These are phyloP conservation scores for Temnothorax ravouxi DNA, from an alignment of 2,888 invertebrate genomes.

Conservation along the genomic window DNA sequence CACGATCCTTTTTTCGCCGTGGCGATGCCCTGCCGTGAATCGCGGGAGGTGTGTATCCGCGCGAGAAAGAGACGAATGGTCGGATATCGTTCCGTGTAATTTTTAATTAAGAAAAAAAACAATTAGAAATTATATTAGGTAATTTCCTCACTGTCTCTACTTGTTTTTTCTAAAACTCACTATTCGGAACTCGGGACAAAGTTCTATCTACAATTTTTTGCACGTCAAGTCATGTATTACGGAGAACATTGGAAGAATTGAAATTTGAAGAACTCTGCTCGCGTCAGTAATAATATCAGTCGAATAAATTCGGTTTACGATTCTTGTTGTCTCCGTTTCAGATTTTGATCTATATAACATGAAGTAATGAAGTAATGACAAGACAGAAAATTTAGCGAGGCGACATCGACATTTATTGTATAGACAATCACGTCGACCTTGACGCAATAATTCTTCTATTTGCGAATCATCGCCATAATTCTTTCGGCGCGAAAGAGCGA, in stretches of 20 bases:
- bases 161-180: not conserved
- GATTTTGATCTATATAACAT: not conserved
- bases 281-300: not conserved
- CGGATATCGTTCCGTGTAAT: not conserved
- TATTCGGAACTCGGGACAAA: not conserved
- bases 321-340: not conserved
- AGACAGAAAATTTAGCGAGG: not conserved
- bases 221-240: no score
- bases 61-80: not conserved
- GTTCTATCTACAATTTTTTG: not conserved
- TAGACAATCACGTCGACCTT: not conserved
- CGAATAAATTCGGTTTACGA: not conserved
- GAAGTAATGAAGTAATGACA: not conserved
- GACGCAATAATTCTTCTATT: conserved; percentile 8
- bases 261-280: not conserved
- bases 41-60: conserved; percentile 23
- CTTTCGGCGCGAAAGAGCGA: not conserved
- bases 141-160: not conserved
- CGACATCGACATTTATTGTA: not conserved
- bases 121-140: not conserved
- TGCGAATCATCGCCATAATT: not conserved
- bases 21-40: conserved; percentile 39
- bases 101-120: not conserved
- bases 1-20: conserved; percentile 46
- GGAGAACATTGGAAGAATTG: no score